Evolutionary conservation across 2,113 vertebrate genomes (phyloP).

Genomic region (Pluvianellus socialis): DNA sequence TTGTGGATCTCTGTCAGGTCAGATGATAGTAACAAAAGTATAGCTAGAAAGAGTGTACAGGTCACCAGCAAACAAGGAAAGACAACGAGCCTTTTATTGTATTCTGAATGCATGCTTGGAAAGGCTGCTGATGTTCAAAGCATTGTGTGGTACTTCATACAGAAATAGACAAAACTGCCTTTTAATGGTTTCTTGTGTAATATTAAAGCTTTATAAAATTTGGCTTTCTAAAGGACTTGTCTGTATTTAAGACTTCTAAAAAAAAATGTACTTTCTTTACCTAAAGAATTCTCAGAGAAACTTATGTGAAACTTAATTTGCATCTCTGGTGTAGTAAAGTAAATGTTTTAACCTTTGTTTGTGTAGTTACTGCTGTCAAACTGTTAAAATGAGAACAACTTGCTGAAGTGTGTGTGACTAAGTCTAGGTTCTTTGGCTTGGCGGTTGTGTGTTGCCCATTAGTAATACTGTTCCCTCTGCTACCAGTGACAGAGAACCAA

Average conservation of each 20-base stretch:
- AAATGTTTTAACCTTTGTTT: not conserved
- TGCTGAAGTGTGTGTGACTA: not conserved
- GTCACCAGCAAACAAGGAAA: constrained; percentile 9
- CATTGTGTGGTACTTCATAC: not conserved
- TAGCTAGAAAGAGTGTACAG: constrained; percentile 15
- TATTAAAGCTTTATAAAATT: not conserved
- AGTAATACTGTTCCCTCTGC: not conserved
- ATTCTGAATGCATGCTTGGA: constrained; percentile 30
- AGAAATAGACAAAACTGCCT: not conserved
- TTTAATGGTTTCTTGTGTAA: not conserved
- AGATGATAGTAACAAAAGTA: constrained; percentile 45
- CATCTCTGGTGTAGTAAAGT: not conserved
- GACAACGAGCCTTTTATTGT: not conserved
- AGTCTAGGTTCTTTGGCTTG: not conserved
- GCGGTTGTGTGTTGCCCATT: not conserved
- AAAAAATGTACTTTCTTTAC: not conserved
- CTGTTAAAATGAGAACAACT: not conserved
- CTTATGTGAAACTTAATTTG: not conserved
- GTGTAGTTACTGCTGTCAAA: not conserved
- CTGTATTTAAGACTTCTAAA: not conserved
- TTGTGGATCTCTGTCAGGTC: constrained; percentile 42
- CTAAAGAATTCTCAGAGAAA: not conserved
- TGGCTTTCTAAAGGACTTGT: not conserved
- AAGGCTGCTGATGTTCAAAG: not conserved
- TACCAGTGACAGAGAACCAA: not conserved